These are phyloP conservation scores for Ditylenchus dipsaci DNA, from an alignment of 1,140 invertebrate species.

Conservation along the genomic window DNA sequence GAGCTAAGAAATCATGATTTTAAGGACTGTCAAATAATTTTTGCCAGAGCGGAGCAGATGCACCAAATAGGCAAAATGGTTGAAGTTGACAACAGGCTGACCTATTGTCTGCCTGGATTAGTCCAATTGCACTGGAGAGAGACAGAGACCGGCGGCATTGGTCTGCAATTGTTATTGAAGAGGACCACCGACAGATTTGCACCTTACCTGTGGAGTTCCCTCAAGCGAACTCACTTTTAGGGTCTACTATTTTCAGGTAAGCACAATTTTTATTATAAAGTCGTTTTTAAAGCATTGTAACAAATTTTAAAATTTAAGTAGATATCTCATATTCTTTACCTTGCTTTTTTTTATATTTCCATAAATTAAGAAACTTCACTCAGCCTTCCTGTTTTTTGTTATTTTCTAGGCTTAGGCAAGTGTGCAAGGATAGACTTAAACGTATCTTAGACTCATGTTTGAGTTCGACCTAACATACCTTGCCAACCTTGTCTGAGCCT, in stretches of 20 bases:
- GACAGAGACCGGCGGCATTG: conserved; percentile 15
- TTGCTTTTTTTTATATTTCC: no score
- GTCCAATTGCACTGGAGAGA: conserved; percentile 27
- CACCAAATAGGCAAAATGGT: conserved; percentile 10
- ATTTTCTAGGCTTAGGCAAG: no score
- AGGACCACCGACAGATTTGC: conserved; percentile 27
- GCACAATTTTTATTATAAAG: neutral
- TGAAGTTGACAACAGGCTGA: conserved; percentile 16
- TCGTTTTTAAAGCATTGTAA: no score
- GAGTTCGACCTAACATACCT: no score
- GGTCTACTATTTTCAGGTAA: neutral
- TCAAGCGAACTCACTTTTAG: neutral
- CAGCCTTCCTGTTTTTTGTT: no score
- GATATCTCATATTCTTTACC: no score
- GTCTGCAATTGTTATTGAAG: conserved; percentile 27
- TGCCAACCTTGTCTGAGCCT: no score
- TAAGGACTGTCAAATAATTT: conserved; percentile 32
- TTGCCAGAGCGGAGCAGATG: conserved; percentile 28
- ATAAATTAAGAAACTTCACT: no score
- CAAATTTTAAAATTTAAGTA: no score
- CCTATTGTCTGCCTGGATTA: conserved; percentile 28
- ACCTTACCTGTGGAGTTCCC: conserved; percentile 12
- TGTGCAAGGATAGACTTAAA: no score
- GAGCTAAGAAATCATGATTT: neutral
- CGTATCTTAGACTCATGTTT: no score